phyloP scores from a whole-genome alignment of 2,888 invertebrate species.

The Ctena decussata region DNA sequence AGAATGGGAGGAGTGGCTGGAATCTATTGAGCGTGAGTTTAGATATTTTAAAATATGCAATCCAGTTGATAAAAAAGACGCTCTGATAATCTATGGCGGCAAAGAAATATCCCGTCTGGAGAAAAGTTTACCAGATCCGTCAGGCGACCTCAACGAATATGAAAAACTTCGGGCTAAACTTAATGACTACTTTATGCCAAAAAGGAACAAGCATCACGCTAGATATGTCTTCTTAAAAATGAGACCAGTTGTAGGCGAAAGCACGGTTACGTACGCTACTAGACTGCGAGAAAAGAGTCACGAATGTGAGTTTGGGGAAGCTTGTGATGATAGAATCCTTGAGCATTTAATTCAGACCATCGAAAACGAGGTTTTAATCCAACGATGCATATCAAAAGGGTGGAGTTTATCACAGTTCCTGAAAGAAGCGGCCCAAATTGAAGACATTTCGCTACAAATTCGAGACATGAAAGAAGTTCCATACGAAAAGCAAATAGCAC shows the following conservation, averaged over 20 bases:
- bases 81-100: too few relatives aligned
- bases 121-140: too few relatives aligned
- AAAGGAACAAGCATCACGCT: background rate
- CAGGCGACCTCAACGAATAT: too few relatives aligned
- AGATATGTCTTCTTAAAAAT: background rate
- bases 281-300: background rate
- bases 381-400: background rate
- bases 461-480: background rate
- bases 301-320: background rate
- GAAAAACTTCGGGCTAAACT: too few relatives aligned
- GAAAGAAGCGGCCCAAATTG: background rate
- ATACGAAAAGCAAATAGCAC: background rate
- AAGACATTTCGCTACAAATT: conserved; percentile 6
- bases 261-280: background rate
- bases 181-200: too few relatives aligned
- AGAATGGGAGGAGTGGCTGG: conserved; percentile 10
- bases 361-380: background rate
- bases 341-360: conserved; percentile 1
- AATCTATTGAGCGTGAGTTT: background rate
- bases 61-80: background rate
- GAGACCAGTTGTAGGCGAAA: background rate
- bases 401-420: background rate
- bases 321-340: background rate
- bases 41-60: background rate
- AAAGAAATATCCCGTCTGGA: too few relatives aligned